Evolutionary conservation across 2,797 vertebrate genomes (phyloP), one percentile per base, ranked within the genome.

Genomic region (Luscinia megarhynchos): DNA sequence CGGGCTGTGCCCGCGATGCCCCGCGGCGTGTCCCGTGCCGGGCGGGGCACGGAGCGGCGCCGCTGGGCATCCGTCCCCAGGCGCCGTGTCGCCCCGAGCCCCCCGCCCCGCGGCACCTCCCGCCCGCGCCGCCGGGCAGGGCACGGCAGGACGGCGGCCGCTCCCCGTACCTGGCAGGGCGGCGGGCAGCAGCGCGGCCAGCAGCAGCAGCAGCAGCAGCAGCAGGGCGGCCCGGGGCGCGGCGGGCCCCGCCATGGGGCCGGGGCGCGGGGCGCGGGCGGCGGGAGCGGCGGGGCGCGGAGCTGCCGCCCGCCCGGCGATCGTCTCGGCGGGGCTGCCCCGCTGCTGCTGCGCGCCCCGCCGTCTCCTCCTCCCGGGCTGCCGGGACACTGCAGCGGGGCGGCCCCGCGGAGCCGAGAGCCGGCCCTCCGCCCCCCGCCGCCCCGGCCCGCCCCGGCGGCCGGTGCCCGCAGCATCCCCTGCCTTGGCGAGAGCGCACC

Each of bases 191-290:
- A 97, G 92, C 27, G 85, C 85, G 67, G 94, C 91, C 38, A 38
- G 38, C 38, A 38, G 38, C 38, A 38, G 38, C 94, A 97, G 94
- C 72, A 92, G 75, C 48, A 48, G 48, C 91, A 50, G 23, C 91
- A 63, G 86, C 89, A 85, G 79, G 38, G 55, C 63, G 63, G 88
- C 32, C 53, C 66, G 73, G 84, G 83, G 81, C 43, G 12, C 69
- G 62, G 88, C 17, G 61, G 66, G 86, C 51, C 88, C 92, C 51
- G 95, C 96, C 97, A 97, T 97, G 86, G 84, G 89, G 80, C 89
- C 88, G 77, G 48, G 69, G 8, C 13, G 67, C 67, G 57, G 77
- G 79, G 83, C 45, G 73, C 50, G 86, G 88, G 90, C 73, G 59
- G 92, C 87, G 53, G 81, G 84, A 77, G 79, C 78, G 84, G 68